phyloP scores from a whole-genome alignment of 1,140 invertebrate species.

The Yoshiicerus persimilis region DNA sequence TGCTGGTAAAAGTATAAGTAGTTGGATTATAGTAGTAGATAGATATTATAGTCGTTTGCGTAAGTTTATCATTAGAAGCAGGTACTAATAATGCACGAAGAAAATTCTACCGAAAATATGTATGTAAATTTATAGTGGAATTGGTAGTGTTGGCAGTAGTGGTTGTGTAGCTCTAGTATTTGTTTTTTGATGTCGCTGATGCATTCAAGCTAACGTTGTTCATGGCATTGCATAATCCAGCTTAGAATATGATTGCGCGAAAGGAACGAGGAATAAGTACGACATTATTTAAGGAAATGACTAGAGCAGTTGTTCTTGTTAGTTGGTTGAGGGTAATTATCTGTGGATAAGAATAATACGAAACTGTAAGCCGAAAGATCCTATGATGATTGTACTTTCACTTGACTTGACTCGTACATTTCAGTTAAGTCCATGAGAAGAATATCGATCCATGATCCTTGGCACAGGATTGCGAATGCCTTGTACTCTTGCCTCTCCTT shows the following conservation, averaged over 20 bases:
- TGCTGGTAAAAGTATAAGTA: no score
- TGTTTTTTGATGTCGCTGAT: not conserved
- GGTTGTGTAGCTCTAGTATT: not conserved
- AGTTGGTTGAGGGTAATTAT: not conserved
- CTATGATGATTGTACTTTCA: conserved; percentile 5
- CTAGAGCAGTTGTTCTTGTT: not conserved
- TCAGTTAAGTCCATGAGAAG: conserved; percentile 10
- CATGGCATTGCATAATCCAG: not conserved
- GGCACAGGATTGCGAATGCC: conserved; percentile 5
- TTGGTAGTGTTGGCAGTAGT: no score
- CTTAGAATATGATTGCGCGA: not conserved
- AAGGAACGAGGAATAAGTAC: not conserved
- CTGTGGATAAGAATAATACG: not conserved
- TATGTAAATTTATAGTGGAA: no score
- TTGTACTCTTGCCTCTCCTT: not conserved
- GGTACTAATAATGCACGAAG: no score
- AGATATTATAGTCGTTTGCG: no score
- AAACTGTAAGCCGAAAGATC: not conserved
- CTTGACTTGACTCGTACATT: conserved; percentile 8
- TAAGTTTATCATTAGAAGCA: no score
- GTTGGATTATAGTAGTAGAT: no score
- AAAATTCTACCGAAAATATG: no score
- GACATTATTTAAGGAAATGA: not conserved
- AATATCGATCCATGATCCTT: conserved; percentile 1
- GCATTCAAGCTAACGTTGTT: not conserved